Evolutionary conservation across 2,113 vertebrate species (phyloP).

Genomic region (Caranx ignobilis): DNA sequence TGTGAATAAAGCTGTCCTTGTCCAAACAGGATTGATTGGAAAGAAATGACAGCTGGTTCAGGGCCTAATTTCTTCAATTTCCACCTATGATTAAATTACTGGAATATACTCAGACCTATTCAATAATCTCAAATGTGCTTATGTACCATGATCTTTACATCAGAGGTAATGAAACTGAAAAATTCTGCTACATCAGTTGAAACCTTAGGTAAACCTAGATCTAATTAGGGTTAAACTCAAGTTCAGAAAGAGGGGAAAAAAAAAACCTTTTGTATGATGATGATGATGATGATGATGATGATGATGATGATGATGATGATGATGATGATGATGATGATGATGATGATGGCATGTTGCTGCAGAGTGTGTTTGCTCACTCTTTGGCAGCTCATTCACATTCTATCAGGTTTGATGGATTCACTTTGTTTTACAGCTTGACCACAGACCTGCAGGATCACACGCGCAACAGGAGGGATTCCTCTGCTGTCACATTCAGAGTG

Average conservation of each 20-base stretch:
- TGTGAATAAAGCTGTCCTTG: constrained; percentile 6
- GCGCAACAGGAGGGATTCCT: constrained; percentile 33
- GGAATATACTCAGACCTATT: constrained; percentile 25
- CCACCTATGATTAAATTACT: constrained; percentile 40
- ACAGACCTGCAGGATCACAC: constrained; percentile 44
- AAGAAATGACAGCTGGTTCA: constrained; percentile 44
- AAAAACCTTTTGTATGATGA: background rate
- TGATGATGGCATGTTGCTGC: constrained; percentile 2
- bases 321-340: background rate
- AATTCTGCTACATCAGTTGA: background rate
- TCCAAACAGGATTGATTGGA: constrained; percentile 38
- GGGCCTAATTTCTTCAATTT: constrained; percentile 46
- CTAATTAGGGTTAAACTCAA: constrained; percentile 11
- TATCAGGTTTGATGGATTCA: constrained; percentile 24
- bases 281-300: background rate
- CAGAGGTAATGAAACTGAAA: background rate
- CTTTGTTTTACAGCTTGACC: constrained; percentile 39
- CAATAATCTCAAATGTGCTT: constrained; percentile 1
- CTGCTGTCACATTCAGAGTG: background rate
- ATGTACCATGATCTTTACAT: background rate
- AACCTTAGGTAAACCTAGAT: background rate
- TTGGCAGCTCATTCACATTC: constrained; percentile 29
- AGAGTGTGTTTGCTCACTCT: constrained; percentile 22
- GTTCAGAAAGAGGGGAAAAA: background rate
- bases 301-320: background rate